phyloP scores from a whole-genome alignment of 2,888 invertebrate genomes.

The Chrysina gloriosa region DNA sequence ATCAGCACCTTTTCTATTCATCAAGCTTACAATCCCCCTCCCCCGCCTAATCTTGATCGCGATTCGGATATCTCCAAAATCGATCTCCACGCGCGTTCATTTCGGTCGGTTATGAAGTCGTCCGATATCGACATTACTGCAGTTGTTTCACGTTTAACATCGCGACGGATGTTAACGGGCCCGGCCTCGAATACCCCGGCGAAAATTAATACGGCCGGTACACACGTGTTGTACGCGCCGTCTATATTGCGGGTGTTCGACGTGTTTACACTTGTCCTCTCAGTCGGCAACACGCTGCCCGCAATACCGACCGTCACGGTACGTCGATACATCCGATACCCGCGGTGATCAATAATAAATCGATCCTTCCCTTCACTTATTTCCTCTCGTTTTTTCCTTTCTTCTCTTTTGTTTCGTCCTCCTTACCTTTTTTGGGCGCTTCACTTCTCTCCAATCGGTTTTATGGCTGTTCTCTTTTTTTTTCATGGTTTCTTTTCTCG shows the following conservation, averaged over 20 bases:
- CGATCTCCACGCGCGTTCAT: too few species aligned
- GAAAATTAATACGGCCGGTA: constrained; percentile 46
- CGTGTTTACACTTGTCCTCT: constrained; percentile 51
- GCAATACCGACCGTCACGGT: constrained; percentile 48
- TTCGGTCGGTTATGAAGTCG: not conserved
- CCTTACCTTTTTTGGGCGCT: not conserved
- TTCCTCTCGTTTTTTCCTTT: constrained; percentile 36
- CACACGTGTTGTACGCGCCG: constrained; percentile 42
- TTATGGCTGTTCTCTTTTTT: constrained; percentile 2
- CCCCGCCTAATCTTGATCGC: too few species aligned
- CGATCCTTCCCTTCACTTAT: constrained; percentile 14
- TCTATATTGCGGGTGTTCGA: constrained; percentile 50
- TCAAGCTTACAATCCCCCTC: too few species aligned
- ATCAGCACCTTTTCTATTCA: too few species aligned
- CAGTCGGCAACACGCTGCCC: constrained; percentile 46
- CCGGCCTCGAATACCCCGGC: constrained; percentile 11
- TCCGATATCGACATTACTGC: constrained; percentile 2
- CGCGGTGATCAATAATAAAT: constrained; percentile 51
- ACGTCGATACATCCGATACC: constrained; percentile 51
- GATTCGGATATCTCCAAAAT: too few species aligned
- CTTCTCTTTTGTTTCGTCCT: constrained; percentile 11
- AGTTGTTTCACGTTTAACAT: constrained; percentile 15
- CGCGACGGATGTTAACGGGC: constrained; percentile 18
- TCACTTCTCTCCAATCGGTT: not conserved
- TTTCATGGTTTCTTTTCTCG: not conserved